These are phyloP conservation scores for Metalampra italica DNA, from an alignment of 2,888 invertebrate species.

Conservation along the genomic window DNA sequence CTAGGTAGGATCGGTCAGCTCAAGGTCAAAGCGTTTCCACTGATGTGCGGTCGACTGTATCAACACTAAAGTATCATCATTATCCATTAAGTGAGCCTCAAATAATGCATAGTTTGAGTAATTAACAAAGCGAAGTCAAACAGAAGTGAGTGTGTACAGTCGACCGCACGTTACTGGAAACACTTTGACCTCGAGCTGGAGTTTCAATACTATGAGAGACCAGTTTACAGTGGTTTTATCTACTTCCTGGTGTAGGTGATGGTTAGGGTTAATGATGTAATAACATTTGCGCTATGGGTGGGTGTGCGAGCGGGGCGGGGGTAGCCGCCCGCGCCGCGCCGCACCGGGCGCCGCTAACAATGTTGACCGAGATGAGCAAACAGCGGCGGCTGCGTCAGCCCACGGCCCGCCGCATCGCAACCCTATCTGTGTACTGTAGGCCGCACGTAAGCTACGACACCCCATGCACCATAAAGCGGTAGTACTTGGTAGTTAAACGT, in stretches of 20 bases:
- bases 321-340: no score
- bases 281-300: conserved; percentile 49
- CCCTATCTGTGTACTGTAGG: conserved; percentile 2
- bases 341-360: conserved; percentile 51
- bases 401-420: conserved; percentile 44
- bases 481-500: not conserved
- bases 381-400: conserved; percentile 65
- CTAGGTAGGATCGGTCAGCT: no score
- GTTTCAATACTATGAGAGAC: no score
- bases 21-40: no score
- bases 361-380: conserved; percentile 71
- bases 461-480: no score
- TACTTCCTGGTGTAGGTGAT: no score
- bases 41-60: no score
- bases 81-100: not conserved
- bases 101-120: conserved; percentile 22
- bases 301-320: conserved; percentile 6
- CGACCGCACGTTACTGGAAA: no score
- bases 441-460: no score
- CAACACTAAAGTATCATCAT: no score
- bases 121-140: conserved; percentile 60
- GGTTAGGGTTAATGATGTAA: conserved; percentile 63
- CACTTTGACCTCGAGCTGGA: no score
- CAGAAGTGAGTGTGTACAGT: conserved; percentile 43
- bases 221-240: no score